phyloP scores from a whole-genome alignment of 2,888 invertebrate species.

The Macroteleia sp. region DNA sequence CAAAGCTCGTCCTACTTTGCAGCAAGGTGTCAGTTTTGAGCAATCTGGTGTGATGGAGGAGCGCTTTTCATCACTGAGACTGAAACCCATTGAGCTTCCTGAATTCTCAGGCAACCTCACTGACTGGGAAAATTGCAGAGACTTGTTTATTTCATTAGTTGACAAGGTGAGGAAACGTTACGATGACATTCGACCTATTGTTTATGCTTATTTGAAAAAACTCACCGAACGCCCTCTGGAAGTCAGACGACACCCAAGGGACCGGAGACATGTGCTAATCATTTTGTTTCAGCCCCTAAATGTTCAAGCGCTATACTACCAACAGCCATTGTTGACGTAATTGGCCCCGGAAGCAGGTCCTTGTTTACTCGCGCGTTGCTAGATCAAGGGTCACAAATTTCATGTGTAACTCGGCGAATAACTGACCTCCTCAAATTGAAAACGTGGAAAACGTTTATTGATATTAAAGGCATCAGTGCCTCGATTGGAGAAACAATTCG shows the following conservation, averaged over 20 bases:
- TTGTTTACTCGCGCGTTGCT: no score
- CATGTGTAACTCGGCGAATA: no score
- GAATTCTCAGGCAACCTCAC: constrained; percentile 1
- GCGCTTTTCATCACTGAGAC: not conserved
- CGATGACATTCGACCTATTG: not conserved
- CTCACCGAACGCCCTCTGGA: not conserved
- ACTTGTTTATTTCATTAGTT: not conserved
- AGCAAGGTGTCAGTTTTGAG: not conserved
- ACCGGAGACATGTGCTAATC: no score
- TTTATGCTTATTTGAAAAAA: not conserved
- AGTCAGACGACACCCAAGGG: not conserved
- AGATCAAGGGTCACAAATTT: no score
- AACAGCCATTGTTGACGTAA: no score
- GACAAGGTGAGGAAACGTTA: not conserved
- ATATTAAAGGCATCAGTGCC: no score
- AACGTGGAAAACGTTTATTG: no score
- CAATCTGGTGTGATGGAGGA: not conserved
- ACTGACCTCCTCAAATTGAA: no score
- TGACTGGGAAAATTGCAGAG: not conserved
- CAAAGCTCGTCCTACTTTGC: not conserved
- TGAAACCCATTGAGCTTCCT: not conserved
- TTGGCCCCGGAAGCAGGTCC: no score
- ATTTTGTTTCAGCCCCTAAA: no score
- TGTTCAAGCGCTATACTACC: no score
- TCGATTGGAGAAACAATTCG: no score